Base-by-base conservation (phyloP, 2,888 invertebrate genomes). In the Onthophagus sagittarius region DNA sequence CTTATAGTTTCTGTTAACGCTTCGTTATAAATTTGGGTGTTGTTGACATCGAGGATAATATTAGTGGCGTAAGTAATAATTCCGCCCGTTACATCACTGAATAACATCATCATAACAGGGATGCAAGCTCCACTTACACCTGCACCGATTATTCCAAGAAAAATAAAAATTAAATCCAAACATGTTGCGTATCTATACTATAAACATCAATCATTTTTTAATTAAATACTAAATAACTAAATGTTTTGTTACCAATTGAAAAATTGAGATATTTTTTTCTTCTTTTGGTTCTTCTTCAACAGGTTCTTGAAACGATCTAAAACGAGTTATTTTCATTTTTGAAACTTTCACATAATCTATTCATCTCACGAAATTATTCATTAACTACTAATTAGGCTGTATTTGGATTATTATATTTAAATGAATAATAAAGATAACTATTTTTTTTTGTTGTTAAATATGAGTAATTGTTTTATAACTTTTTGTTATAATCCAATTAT, bases 171-270 rank as follows among this genome's bases (percentile, higher is more conserved):
- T 79, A 85, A 88, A 81, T 94, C 93, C 73, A 77, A 82, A 9
- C 75, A 81, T 1, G 88, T 88, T 15, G 93, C 87, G 83, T 90
- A 93, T 79, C 90, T 88, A 79, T 89, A 93, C 92, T 91, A 85
- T 77, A 64, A 71, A 31, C 0, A 32, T 14, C 33, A 9, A 13
- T 5, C 14, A 64, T 64, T 13, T 64, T 13, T 64, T 15, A 15
- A 15, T 14, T 11, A 23, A 14, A 63, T 33, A 13, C 6, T 70
- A 33, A 53, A 13, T 13, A 11, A 62, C 23, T 53, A 6, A 67
- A 67, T 31, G 31, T 6, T 13, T 32, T 63, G 31, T 72, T 63
- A 72, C 72, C 69, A 72, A 15, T 62, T 72, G 72, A 15, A 72
- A 72, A 15, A 72, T 69, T 0, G 72, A 72, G 15, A 72, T 69